phyloP scores from a whole-genome alignment of 2,113 vertebrate species.

The Poeciliopsis retropinna region DNA sequence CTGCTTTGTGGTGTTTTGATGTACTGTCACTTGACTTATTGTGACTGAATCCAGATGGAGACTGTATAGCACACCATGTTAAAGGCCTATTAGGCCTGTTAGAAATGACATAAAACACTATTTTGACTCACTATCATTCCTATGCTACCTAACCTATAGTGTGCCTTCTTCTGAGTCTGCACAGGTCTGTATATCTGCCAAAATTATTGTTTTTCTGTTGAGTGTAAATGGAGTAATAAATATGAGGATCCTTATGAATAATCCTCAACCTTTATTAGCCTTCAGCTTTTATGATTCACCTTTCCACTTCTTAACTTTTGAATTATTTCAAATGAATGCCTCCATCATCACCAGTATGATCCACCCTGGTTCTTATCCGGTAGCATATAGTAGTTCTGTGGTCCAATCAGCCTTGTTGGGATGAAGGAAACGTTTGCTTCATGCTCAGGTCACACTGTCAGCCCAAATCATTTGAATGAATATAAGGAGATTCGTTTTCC shows the following conservation, averaged over 20 bases:
- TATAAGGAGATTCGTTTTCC: too few species aligned
- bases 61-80: too few species aligned
- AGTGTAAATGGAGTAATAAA: constrained; percentile 49
- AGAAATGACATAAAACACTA: not conserved
- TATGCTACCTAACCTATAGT: not conserved
- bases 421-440: too few species aligned
- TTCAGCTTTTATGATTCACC: not conserved
- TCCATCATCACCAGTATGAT: too few species aligned
- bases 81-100: too few species aligned
- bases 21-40: constrained; percentile 1
- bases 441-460: too few species aligned
- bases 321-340: too few species aligned
- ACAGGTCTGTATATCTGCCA: not conserved
- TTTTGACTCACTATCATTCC: not conserved
- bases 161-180: not conserved
- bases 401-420: too few species aligned
- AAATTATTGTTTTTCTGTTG: constrained; percentile 28
- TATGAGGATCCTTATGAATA: constrained; percentile 5
- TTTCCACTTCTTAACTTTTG: too few species aligned
- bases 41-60: not conserved
- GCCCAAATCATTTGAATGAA: too few species aligned
- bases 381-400: too few species aligned
- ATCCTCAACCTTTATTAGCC: not conserved
- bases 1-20: not conserved
- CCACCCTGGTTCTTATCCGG: too few species aligned